These are phyloP conservation scores for Stenopsyche tienmushanensis DNA, from an alignment of 1,140 invertebrate species.

Conservation along the genomic window DNA sequence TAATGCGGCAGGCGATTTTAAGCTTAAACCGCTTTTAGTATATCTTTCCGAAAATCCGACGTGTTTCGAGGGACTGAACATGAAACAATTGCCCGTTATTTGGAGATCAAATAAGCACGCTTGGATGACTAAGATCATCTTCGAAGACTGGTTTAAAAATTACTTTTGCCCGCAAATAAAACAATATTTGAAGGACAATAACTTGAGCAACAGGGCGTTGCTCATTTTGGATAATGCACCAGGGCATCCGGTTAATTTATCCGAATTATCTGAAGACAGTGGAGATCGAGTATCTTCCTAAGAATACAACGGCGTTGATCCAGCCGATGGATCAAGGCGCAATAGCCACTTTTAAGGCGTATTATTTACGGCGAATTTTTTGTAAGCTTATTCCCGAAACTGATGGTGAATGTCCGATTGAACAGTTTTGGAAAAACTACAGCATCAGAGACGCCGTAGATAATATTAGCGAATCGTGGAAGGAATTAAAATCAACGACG, in stretches of 20 bases:
- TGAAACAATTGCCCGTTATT: constrained; percentile 45
- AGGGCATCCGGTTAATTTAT: constrained; percentile 33
- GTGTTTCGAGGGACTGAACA: constrained; percentile 42
- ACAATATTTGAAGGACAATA: constrained; percentile 35
- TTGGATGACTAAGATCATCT: constrained; percentile 46
- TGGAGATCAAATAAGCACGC: constrained; percentile 49
- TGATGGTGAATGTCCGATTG: constrained; percentile 1
- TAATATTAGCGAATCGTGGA: constrained; percentile 38
- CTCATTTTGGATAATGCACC: constrained; percentile 40
- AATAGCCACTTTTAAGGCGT: constrained; percentile 44
- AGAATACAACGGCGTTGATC: constrained; percentile 43
- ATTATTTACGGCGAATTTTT: constrained; percentile 39
- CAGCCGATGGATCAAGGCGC: constrained; percentile 46
- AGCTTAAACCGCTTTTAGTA: constrained; percentile 48
- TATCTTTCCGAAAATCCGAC: constrained; percentile 46
- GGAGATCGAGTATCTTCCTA: constrained; percentile 42
- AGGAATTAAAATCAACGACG: constrained; percentile 36
- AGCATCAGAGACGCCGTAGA: constrained; percentile 37
- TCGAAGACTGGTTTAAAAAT: constrained; percentile 44
- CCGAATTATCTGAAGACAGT: constrained; percentile 20
- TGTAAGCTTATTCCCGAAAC: neutral
- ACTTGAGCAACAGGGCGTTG: constrained; percentile 24
- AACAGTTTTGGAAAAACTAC: constrained; percentile 34
- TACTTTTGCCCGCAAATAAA: constrained; percentile 34
- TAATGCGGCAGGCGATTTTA: constrained; percentile 47